These are phyloP conservation scores for Cryptotis parvus DNA, from an alignment of 2,113 vertebrate species.

Conservation along the genomic window DNA sequence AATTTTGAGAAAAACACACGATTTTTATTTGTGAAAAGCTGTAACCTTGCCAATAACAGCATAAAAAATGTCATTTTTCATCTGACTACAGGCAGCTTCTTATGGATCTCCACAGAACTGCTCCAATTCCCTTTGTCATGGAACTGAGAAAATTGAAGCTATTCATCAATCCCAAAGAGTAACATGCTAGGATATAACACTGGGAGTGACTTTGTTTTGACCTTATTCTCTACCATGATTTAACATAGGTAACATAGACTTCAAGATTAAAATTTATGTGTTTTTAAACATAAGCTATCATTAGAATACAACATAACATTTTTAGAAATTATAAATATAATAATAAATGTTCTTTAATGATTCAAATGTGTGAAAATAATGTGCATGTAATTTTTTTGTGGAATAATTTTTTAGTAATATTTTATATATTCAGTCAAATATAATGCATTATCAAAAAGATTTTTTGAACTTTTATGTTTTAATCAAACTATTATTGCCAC, in stretches of 20 bases:
- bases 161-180: slow-evolving; percentile 69
- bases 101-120: slow-evolving; percentile 67
- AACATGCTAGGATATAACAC: slow-evolving; percentile 32
- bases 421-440: neutral
- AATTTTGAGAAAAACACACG: slow-evolving; percentile 41
- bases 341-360: neutral
- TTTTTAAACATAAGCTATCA: neutral
- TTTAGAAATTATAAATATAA: neutral
- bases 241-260: slow-evolving; percentile 28
- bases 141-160: slow-evolving; percentile 79
- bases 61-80: slow-evolving; percentile 71
- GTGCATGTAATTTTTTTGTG: neutral
- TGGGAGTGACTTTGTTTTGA: slow-evolving; percentile 68
- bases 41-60: slow-evolving; percentile 68
- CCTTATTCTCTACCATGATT: slow-evolving; percentile 62
- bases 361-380: neutral
- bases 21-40: slow-evolving; percentile 51
- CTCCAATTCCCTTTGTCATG: slow-evolving; percentile 68
- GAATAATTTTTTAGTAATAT: neutral
- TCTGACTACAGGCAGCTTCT: slow-evolving; percentile 28
- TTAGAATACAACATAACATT: neutral
- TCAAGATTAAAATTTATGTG: slow-evolving; percentile 49
- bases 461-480: neutral
- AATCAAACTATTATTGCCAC: neutral
- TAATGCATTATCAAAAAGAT: neutral